Percentiles rank a stretch among this genome's conserved stretches.
phyloP scores from a whole-genome alignment of 2,797 vertebrate species.

The Aphelocoma californica region DNA sequence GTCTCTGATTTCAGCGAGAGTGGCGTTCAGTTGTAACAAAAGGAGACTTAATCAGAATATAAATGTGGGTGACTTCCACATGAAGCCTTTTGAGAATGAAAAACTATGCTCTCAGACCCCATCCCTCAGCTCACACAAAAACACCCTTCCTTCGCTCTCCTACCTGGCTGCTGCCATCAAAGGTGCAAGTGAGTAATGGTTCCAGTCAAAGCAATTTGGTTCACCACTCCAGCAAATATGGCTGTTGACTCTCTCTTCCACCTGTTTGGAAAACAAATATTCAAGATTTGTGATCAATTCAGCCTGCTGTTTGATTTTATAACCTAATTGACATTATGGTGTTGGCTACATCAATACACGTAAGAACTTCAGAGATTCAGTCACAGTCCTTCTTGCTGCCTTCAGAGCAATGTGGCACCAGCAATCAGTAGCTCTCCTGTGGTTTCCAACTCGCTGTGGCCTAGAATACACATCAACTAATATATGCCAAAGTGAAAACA shows the following conservation, averaged over 20 bases:
- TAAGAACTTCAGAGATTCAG: background rate
- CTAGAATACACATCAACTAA: background rate
- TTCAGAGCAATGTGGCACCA: background rate
- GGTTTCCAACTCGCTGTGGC: background rate
- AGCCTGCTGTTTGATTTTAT: background rate
- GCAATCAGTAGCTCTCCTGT: background rate
- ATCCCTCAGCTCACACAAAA: background rate
- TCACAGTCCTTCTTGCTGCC: background rate
- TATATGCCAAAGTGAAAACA: background rate
- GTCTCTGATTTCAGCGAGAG: background rate
- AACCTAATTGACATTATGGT: background rate
- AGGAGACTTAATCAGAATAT: background rate
- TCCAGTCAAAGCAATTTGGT: conserved; percentile 68
- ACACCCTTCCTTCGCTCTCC: background rate
- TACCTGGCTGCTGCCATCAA: conserved; percentile 67
- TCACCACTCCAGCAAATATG: conserved; percentile 71
- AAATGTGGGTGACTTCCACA: background rate
- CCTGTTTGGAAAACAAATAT: conserved; percentile 64
- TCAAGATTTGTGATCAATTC: background rate
- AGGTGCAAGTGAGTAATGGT: conserved; percentile 54
- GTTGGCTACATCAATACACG: background rate
- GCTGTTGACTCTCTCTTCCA: conserved; percentile 63
- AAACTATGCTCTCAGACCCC: background rate
- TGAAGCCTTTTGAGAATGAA: background rate
- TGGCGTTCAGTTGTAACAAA: background rate